Evolutionary conservation across 2,888 invertebrate genomes (phyloP).

Genomic region (Flexamia atlantica): DNA sequence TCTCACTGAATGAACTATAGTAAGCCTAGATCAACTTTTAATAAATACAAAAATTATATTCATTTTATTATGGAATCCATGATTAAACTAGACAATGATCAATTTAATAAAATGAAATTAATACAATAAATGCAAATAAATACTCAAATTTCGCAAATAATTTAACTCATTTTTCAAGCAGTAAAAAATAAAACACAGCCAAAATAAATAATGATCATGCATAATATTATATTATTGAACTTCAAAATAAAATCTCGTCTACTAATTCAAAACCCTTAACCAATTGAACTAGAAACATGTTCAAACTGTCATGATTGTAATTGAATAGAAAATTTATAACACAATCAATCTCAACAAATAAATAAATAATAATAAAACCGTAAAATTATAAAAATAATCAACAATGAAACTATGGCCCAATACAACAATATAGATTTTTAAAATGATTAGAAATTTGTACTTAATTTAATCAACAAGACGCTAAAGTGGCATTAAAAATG

Average conservation of each 20-base stretch:
- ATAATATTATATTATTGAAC: neutral
- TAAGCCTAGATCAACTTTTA: too few species aligned
- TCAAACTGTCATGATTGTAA: constrained; percentile 25
- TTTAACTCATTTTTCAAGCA: neutral
- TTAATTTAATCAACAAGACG: neutral
- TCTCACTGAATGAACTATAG: too few species aligned
- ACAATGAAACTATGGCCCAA: neutral
- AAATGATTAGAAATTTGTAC: neutral
- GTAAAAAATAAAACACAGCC: neutral
- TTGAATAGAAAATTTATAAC: constrained; percentile 8
- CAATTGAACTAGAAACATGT: neutral
- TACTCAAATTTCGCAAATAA: neutral
- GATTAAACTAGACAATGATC: too few species aligned
- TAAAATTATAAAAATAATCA: constrained; percentile 24
- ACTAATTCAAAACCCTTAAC: neutral
- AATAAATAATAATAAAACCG: constrained; percentile 17
- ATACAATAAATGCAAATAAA: too few species aligned
- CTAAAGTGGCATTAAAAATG: neutral
- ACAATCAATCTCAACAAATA: constrained; percentile 31
- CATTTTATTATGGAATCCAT: neutral
- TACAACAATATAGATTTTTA: neutral
- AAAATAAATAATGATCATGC: neutral
- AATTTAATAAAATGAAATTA: too few species aligned
- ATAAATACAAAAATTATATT: neutral
- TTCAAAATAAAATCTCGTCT: neutral